Evolutionary conservation across 92 coral and sea anemone species (phyloP).

Genomic region (Hydrozoanthus gracilis): DNA sequence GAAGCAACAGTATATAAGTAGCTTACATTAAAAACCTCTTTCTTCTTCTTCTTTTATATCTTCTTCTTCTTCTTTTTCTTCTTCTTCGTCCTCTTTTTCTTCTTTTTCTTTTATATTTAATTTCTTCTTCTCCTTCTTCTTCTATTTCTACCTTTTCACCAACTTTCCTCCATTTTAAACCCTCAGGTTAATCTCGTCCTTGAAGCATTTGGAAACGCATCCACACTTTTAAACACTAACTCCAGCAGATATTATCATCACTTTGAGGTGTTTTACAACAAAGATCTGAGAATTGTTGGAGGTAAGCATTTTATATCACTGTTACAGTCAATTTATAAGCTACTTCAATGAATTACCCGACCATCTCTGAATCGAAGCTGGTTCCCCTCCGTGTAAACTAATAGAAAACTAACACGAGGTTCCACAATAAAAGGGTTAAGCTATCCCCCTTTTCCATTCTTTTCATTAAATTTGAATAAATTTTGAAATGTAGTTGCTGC

Average conservation of each 20-base stretch:
- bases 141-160: background rate
- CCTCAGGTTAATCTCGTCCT: conserved; percentile 57
- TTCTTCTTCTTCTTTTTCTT: background rate
- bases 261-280: conserved; percentile 65
- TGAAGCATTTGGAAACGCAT: conserved; percentile 87
- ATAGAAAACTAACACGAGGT: no score
- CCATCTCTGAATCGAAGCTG: no score
- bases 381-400: no score
- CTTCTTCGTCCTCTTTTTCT: background rate
- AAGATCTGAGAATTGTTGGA: conserved; percentile 67
- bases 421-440: no score
- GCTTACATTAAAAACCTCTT: no score
- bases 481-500: no score
- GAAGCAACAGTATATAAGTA: no score
- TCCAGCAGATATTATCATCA: conserved; percentile 74
- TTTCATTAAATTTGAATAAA: no score
- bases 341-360: no score
- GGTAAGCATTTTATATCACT: conserved; percentile 44
- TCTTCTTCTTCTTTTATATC: background rate
- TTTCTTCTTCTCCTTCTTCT: background rate
- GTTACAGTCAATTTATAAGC: no score
- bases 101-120: background rate
- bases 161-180: background rate
- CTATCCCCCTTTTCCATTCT: no score
- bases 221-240: conserved; percentile 59